Conservation (phyloP, 2,113 vertebrate genomes). For the Spilogale gracilis region DNA sequence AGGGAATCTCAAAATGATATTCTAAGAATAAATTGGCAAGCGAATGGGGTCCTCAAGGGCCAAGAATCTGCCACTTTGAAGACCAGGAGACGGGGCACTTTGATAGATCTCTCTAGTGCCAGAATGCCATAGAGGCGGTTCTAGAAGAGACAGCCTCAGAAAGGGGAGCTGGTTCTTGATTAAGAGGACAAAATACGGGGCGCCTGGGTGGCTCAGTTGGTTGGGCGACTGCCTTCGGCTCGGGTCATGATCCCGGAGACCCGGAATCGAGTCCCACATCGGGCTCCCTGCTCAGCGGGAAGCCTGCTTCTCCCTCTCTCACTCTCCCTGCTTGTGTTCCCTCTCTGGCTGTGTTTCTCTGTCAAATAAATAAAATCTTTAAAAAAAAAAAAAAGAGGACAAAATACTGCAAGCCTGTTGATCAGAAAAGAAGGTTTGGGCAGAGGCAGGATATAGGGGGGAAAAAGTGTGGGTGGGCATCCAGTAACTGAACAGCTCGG, state of each 20-base stretch:
- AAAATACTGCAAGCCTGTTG: neutral
- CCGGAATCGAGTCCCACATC: no score
- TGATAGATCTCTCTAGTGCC: neutral
- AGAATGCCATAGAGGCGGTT: neutral
- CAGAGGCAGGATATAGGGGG: neutral
- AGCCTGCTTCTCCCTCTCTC: no score
- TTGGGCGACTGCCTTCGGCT: no score
- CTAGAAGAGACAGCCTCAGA: neutral
- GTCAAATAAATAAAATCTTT: no score
- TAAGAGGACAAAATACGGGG: neutral
- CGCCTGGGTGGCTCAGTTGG: no score
- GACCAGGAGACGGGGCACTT: neutral
- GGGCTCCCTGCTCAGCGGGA: no score
- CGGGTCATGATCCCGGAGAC: no score
- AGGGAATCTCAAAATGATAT: neutral
- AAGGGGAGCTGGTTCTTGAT: neutral
- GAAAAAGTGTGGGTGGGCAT: neutral
- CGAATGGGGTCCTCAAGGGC: neutral
- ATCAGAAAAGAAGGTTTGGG: neutral
- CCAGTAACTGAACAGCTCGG: neutral
- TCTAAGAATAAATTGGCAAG: neutral
- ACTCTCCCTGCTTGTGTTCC: no score
- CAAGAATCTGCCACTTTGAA: neutral
- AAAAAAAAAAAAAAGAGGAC: neutral
- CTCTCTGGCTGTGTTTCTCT: no score